Base-by-base conservation (phyloP, 2,888 invertebrate species). In the Dendrolimus houi region DNA sequence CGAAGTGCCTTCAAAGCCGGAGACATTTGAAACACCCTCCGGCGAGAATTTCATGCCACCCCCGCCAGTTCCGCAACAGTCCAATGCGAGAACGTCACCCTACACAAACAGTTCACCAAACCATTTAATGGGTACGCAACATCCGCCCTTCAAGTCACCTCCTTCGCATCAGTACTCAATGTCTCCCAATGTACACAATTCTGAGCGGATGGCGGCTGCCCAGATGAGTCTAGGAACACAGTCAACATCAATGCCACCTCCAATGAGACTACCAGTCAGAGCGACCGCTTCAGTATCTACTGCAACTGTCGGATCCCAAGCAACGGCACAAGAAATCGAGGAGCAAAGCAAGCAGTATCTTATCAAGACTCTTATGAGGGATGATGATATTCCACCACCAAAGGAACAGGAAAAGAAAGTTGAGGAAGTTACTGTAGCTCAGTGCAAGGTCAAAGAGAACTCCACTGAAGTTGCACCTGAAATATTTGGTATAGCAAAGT, bases 331-430 rank as follows among this genome's bases (percentile, higher is more conserved):
- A 74, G 93, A 92, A 56, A 93, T 92, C 55, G 91, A 92, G 60
- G 94, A 94, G 60, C 94, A 94, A 74, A 93, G 92, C 79, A 93
- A 94, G 71, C 96, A 96, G 86, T 96, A 96, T 91, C 93, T 97
- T 54, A 96, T 97, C 68, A 98, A 97, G 90, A 97, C 97, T 0
- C 91, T 97, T 62, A 97, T 97, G 64, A 96, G 97, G 53, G 95
- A 96, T 75, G 91, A 97, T 72, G 97, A 97, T 72, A 94, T 95
- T 2, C 95, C 95, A 84, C 94, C 94, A 41, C 70, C 93, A 81
- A 67, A 91, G 77, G 66, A 92, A 73, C 92, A 82, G 77, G 92
- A 92, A 56, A 91, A 91, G 60, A 92, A 93, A 67, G 87, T 85
- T 6, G 91, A 92, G 54, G 92, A 92, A 63, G 72, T 92, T 12